These are phyloP conservation scores for Chitala chitala DNA, from an alignment of 2,113 vertebrate genomes.

Conservation along the genomic window DNA sequence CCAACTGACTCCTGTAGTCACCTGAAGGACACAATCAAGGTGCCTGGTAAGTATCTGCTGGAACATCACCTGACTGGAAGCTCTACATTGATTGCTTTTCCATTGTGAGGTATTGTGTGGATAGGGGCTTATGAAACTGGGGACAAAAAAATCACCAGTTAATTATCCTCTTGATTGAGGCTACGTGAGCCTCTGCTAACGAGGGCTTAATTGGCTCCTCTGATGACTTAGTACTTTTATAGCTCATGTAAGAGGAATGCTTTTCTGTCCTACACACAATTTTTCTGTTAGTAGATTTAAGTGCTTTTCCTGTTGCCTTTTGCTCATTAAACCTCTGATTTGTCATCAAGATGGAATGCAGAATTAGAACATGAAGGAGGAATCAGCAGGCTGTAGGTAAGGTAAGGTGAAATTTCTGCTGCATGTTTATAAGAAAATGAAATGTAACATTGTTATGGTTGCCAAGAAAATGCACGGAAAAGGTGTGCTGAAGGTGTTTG, in stretches of 20 bases:
- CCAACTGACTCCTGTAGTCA: no score
- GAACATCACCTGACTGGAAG: no score
- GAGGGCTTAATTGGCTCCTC: conserved; percentile 34
- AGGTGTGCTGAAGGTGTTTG: neutral
- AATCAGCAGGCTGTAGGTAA: conserved; percentile 17
- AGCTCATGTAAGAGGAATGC: conserved; percentile 33
- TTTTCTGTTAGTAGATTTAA: conserved; percentile 18
- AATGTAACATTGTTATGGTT: neutral
- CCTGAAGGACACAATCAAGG: no score
- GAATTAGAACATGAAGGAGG: conserved; percentile 28
- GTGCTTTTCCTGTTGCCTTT: conserved; percentile 31
- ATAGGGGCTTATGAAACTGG: conserved; percentile 14
- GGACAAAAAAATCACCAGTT: conserved; percentile 34
- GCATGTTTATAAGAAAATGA: neutral
- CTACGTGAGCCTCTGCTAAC: conserved; percentile 27
- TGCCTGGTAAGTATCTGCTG: no score
- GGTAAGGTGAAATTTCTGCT: neutral
- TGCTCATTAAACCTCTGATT: conserved; percentile 44
- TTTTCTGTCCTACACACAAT: conserved; percentile 38
- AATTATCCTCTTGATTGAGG: conserved; percentile 35
- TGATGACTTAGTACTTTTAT: conserved; percentile 44
- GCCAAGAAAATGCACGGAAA: neutral
- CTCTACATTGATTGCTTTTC: no score
- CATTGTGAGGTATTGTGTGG: neutral
- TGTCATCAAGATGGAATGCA: conserved; percentile 11